These are phyloP conservation scores for Theristicus caerulescens DNA, from an alignment of 2,113 vertebrate genomes.

Conservation along the genomic window DNA sequence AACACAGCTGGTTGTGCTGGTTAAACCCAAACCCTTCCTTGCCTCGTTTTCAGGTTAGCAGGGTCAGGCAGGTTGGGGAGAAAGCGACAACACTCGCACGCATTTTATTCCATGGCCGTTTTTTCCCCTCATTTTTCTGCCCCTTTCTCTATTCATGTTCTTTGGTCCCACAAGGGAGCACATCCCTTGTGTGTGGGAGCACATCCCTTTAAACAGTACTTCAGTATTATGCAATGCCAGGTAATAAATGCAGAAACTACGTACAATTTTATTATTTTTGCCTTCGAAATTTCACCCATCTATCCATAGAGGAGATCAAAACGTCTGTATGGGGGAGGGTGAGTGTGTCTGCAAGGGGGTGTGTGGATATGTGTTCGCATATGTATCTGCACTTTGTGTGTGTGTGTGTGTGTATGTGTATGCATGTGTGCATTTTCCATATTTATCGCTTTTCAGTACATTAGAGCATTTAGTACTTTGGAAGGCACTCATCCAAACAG, in stretches of 20 bases:
- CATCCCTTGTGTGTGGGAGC: background rate
- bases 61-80: background rate
- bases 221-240: background rate
- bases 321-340: background rate
- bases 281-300: conserved; percentile 13
- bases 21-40: background rate
- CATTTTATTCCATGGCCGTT: background rate
- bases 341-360: background rate
- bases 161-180: background rate
- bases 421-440: conserved; percentile 47
- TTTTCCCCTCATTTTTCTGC: background rate
- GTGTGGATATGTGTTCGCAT: background rate
- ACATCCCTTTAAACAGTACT: background rate
- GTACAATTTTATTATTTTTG: background rate
- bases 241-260: background rate
- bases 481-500: conserved; percentile 66
- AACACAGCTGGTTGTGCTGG: background rate
- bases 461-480: conserved; percentile 72
- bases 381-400: conserved; percentile 8
- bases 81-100: background rate
- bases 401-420: background rate
- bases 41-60: background rate
- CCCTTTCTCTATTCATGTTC: background rate
- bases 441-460: conserved; percentile 75
- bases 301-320: background rate